A percentile compares a stretch with the other conserved stretches of the same genome.
phyloP scores from a whole-genome alignment of 1,140 invertebrate species.

The Atta colombica region DNA sequence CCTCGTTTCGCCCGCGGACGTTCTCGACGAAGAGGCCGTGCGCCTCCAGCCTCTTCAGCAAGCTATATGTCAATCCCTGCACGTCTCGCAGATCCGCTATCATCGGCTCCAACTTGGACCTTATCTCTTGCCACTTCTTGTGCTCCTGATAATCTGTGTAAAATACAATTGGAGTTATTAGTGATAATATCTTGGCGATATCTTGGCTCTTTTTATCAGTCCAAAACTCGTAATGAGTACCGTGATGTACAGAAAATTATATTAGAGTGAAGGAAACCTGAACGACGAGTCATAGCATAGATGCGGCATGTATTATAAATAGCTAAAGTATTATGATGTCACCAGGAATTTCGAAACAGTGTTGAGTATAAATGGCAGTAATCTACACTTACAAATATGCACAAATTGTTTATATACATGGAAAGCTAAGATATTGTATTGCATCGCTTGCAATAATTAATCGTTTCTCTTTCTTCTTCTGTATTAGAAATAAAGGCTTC shows the following conservation, averaged over 20 bases:
- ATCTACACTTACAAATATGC: not conserved
- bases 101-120: conserved; percentile 46
- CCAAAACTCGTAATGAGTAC: not conserved
- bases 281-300: not conserved
- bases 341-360: not conserved
- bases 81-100: conserved; percentile 63
- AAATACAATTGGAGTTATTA: not conserved
- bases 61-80: conserved; percentile 6
- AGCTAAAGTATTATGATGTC: not conserved
- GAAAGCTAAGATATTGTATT: not conserved
- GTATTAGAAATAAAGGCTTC: not conserved
- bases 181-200: not conserved
- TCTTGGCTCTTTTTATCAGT: too few relatives aligned
- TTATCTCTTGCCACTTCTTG: conserved; percentile 68
- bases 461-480: not conserved
- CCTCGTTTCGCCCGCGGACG: not conserved
- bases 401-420: not conserved
- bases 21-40: not conserved
- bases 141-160: conserved; percentile 73
- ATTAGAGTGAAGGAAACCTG: not conserved
- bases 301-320: conserved; percentile 7
- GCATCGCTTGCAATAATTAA: not conserved
- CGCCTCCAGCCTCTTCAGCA: conserved; percentile 52
- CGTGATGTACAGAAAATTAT: not conserved
- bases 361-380: not conserved